Percentiles rank a stretch among this genome's conserved stretches.
phyloP scores from a whole-genome alignment of 2,797 vertebrate genomes.

The Bradypodion pumilum region DNA sequence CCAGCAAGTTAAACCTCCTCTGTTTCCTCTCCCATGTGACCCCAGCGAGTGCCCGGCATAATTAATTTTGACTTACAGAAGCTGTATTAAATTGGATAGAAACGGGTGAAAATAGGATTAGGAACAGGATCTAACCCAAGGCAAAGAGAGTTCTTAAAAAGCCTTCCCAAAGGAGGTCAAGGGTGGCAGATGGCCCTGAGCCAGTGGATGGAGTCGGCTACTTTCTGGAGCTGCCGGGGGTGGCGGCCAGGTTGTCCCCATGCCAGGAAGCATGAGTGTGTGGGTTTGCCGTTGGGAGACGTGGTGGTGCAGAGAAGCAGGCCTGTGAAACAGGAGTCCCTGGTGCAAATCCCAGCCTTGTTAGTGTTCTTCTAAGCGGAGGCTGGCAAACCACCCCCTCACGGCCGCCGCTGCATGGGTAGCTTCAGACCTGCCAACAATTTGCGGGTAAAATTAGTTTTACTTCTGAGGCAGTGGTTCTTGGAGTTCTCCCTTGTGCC shows the following conservation, averaged over 20 bases:
- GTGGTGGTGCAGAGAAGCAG: neutral
- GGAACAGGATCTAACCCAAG: slow-evolving; percentile 68
- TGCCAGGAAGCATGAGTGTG: slow-evolving; percentile 27
- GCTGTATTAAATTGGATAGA: slow-evolving; percentile 76
- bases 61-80: slow-evolving; percentile 78
- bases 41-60: slow-evolving; percentile 52
- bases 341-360: neutral
- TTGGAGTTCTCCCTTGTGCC: too few relatives aligned
- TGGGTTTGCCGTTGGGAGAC: rapidly evolving
- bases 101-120: slow-evolving; percentile 78
- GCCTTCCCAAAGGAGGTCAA: slow-evolving; percentile 47
- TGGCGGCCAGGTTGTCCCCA: slow-evolving; percentile 26
- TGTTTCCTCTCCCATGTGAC: slow-evolving; percentile 25
- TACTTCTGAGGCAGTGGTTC: too few relatives aligned
- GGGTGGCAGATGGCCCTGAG: slow-evolving; percentile 42
- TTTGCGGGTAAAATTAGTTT: neutral
- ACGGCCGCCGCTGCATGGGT: neutral
- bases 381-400: neutral
- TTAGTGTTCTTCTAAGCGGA: neutral
- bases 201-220: slow-evolving; percentile 42
- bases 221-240: neutral
- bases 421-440: neutral
- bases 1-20: slow-evolving; percentile 28
- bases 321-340: neutral
- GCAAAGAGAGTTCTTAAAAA: slow-evolving; percentile 69